These are phyloP conservation scores for Nephrotoma flavescens DNA, from an alignment of 2,888 invertebrate genomes.

Conservation along the genomic window DNA sequence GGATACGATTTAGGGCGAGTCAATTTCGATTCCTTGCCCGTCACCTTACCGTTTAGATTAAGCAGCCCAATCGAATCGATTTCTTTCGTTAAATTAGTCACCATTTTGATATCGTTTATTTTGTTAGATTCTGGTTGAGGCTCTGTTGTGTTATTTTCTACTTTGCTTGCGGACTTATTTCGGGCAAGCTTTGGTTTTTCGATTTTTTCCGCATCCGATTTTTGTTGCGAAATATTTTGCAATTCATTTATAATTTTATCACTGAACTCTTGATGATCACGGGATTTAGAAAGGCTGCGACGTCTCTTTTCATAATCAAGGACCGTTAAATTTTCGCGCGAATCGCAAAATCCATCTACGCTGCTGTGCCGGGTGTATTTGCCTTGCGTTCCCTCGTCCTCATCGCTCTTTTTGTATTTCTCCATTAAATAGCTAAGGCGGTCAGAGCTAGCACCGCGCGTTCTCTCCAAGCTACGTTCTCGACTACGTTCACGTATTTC, in stretches of 20 bases:
- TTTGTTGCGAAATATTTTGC: constrained; percentile 15
- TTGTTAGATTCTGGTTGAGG: not conserved
- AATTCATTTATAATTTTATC: constrained; percentile 28
- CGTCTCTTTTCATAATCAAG: not conserved
- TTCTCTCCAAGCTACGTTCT: constrained; percentile 29
- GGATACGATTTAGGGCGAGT: constrained; percentile 42
- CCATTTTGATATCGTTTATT: constrained; percentile 24
- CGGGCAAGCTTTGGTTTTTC: constrained; percentile 18
- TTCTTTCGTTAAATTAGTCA: constrained; percentile 18
- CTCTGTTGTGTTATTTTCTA: constrained; percentile 5
- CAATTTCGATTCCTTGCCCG: constrained; percentile 35
- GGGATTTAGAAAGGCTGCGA: not conserved
- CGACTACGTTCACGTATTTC: constrained; percentile 48
- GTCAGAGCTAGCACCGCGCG: constrained; percentile 19
- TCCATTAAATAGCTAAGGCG: constrained; percentile 20
- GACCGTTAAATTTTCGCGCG: not conserved
- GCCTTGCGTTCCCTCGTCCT: not conserved
- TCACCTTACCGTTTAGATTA: constrained; percentile 29
- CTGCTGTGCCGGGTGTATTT: constrained; percentile 23
- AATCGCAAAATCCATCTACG: constrained; percentile 21
- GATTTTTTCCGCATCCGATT: constrained; percentile 14
- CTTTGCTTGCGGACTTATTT: constrained; percentile 2
- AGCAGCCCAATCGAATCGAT: constrained; percentile 23
- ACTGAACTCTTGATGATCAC: constrained; percentile 16
- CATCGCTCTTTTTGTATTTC: not conserved